Evolutionary conservation across 2,113 vertebrate genomes (phyloP).

Genomic region (Corvus cornix): DNA sequence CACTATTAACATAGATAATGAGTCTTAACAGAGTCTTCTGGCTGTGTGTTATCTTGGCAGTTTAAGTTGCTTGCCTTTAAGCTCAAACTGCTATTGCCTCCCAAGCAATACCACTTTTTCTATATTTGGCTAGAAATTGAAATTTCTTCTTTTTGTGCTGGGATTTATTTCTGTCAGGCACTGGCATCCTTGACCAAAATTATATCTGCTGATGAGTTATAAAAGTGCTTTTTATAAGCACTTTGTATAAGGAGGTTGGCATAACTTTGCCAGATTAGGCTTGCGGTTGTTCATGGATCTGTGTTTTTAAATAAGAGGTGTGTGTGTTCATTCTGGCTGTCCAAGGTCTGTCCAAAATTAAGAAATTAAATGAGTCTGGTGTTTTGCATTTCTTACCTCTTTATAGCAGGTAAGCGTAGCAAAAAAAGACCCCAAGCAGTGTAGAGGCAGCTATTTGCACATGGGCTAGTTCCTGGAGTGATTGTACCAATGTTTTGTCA

Average conservation of each 20-base stretch:
- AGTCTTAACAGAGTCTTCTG: not conserved
- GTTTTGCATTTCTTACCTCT: not conserved
- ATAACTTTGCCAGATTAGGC: not conserved
- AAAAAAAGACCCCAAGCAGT: accelerated
- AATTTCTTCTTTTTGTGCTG: not conserved
- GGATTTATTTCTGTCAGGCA: not conserved
- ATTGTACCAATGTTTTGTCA: not conserved
- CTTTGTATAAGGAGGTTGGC: not conserved
- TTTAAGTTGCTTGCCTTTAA: not conserved
- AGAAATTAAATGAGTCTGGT: not conserved
- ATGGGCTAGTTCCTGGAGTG: not conserved
- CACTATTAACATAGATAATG: not conserved
- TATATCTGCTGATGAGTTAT: not conserved
- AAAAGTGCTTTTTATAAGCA: not conserved
- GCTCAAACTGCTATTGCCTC: not conserved
- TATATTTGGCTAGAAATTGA: not conserved
- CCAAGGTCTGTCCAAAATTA: not conserved
- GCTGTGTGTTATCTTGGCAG: not conserved
- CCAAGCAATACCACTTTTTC: not conserved
- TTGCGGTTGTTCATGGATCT: not conserved
- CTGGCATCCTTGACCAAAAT: not conserved
- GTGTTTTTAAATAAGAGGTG: not conserved
- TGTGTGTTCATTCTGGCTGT: not conserved
- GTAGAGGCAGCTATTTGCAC: not conserved
- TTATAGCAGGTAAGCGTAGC: not conserved